phyloP scores from a whole-genome alignment of 2,888 invertebrate species.

The Polymixis flavicincta region DNA sequence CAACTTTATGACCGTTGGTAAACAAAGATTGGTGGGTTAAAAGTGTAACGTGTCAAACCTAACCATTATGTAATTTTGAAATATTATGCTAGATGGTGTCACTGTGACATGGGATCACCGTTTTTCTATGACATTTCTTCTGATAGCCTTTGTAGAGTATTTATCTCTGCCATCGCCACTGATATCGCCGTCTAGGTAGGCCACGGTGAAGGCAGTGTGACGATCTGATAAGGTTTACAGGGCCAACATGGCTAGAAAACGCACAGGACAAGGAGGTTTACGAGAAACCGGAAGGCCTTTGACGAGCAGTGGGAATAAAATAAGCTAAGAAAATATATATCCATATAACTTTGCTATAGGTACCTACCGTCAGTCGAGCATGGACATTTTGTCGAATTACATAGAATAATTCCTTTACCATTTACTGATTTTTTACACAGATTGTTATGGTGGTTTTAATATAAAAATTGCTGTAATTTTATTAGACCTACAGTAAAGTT shows the following conservation, averaged over 20 bases:
- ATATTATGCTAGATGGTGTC: neutral
- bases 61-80: neutral
- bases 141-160: neutral
- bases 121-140: neutral
- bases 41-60: neutral
- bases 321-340: too few species aligned
- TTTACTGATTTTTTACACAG: neutral
- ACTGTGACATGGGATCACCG: neutral
- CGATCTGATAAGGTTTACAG: too few species aligned
- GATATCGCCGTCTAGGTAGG: too few species aligned
- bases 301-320: too few species aligned
- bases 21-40: neutral
- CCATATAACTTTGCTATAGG: neutral
- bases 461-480: conserved; percentile 1
- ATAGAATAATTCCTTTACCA: neutral
- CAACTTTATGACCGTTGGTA: neutral
- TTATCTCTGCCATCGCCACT: too few species aligned
- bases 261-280: too few species aligned
- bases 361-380: neutral
- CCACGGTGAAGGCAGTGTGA: too few species aligned
- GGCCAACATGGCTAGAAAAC: too few species aligned
- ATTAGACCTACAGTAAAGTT: neutral
- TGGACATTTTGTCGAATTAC: too few species aligned
- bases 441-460: neutral
- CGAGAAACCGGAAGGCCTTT: too few species aligned